These are phyloP conservation scores for Tinamus major DNA, from an alignment of 2,797 vertebrate species.

Conservation along the genomic window DNA sequence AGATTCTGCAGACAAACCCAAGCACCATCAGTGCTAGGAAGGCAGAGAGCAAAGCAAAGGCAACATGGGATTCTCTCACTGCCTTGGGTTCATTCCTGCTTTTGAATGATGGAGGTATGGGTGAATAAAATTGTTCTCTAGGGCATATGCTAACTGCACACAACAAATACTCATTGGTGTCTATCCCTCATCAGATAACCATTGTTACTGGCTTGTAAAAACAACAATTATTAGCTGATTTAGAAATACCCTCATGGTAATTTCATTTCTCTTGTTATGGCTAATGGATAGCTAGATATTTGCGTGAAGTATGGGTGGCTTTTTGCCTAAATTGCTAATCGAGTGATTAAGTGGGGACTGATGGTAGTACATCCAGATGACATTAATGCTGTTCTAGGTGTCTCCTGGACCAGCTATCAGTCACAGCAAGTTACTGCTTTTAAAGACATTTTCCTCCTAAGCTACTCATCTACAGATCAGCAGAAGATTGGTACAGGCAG, in stretches of 20 bases:
- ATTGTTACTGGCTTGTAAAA: constrained; percentile 42
- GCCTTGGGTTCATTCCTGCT: not conserved
- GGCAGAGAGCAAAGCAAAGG: not conserved
- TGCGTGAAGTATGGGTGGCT: constrained; percentile 72
- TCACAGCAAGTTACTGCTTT: constrained; percentile 34
- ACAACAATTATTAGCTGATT: constrained; percentile 68
- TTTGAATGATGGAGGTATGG: constrained; percentile 4
- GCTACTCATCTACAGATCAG: constrained; percentile 40
- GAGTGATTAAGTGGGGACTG: constrained; percentile 65
- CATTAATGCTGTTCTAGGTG: constrained; percentile 47
- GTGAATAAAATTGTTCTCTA: constrained; percentile 28
- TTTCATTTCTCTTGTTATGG: constrained; percentile 68
- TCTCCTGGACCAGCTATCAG: constrained; percentile 33
- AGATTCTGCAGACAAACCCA: not conserved
- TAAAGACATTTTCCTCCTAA: constrained; percentile 14
- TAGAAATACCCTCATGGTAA: constrained; percentile 69
- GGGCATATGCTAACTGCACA: constrained; percentile 28
- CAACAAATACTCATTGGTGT: constrained; percentile 39
- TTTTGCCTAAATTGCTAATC: constrained; percentile 72
- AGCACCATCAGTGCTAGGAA: accelerated
- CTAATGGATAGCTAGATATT: constrained; percentile 70
- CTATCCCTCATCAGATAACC: constrained; percentile 46
- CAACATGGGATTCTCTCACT: not conserved
- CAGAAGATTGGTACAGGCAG: not conserved
- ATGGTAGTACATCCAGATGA: constrained; percentile 51